Evolutionary conservation across 2,113 vertebrate genomes (phyloP).

Genomic region (Gorsachius goisagi): DNA sequence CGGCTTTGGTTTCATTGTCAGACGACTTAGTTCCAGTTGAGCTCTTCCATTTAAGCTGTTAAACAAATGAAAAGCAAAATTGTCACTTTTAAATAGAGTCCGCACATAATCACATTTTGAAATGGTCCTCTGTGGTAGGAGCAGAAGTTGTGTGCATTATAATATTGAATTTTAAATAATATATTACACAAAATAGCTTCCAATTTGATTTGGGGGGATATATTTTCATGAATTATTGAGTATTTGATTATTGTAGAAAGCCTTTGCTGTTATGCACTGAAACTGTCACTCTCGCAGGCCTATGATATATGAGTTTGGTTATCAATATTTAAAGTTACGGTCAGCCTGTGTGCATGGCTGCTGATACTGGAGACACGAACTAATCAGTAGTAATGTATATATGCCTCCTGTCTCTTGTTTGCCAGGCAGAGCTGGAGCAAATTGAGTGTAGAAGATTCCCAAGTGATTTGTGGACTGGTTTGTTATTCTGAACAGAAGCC

Average conservation of each 20-base stretch:
- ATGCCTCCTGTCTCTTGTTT: slow-evolving; percentile 19
- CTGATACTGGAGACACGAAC: slow-evolving; percentile 46
- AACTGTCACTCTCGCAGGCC: slow-evolving; percentile 71
- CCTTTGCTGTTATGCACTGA: slow-evolving; percentile 70
- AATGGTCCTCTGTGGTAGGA: slow-evolving; percentile 67
- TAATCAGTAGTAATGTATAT: slow-evolving; percentile 58
- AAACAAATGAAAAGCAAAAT: slow-evolving; percentile 82
- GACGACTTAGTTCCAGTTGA: slow-evolving; percentile 74
- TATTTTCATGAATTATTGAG: slow-evolving; percentile 84
- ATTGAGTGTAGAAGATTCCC: slow-evolving; percentile 31
- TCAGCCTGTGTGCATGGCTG: slow-evolving; percentile 42
- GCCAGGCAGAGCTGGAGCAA: slow-evolving; percentile 14
- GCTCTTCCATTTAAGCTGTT: slow-evolving; percentile 70
- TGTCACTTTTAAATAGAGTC: slow-evolving; percentile 81
- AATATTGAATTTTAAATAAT: slow-evolving; percentile 86
- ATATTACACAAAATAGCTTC: slow-evolving; percentile 81
- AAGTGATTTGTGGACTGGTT: slow-evolving; percentile 34
- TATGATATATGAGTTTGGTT: slow-evolving; percentile 74
- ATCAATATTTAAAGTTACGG: slow-evolving; percentile 81
- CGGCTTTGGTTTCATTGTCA: slow-evolving; percentile 67
- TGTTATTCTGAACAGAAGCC: slow-evolving; percentile 47
- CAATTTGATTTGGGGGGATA: slow-evolving; percentile 79
- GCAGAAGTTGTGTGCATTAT: slow-evolving; percentile 76
- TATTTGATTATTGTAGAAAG: slow-evolving; percentile 80
- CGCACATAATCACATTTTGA: slow-evolving; percentile 75